Evolutionary conservation across 2,113 vertebrate genomes (phyloP), one percentile per base, ranked within the genome.

Genomic region (Motacilla alba): DNA sequence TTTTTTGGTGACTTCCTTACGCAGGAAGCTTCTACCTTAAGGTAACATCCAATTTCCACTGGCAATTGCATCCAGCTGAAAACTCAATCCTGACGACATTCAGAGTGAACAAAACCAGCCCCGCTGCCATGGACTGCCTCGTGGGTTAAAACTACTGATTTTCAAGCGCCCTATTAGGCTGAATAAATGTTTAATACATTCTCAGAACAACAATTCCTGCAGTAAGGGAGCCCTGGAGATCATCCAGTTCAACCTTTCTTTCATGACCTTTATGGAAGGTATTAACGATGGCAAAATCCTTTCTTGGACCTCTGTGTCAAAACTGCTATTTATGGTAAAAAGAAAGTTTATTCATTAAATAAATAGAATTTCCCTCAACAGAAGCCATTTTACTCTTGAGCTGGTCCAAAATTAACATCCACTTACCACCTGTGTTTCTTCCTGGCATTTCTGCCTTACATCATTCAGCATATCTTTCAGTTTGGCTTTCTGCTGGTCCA

Each of bases 401-500:
- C n/a, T 18, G 0, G 28, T n/a, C 43, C 24, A 68, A 56, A 74
- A 92, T 30, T 28, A 92, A 55, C 15, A 3, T 1, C 17, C 81
- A 91, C 98, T 98, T 95, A 99, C 99, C 99, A 99, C 98, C 94
- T 99, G 99, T 5, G 98, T 99, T 96, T 99, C 99, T 14, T 99
- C 99, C 95, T 99, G 99, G 95, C 99, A 99, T 66, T 99, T 99
- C 72, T 99, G 98, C 87, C 98, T 96, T 3, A 99, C 99, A 11
- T 99, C 99, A 3, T 96, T 98, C 69, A 99, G 98, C 99, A 99
- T 99, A 96, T 99, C 99, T 44, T 99, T 98, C 60, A 99, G 96
- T 81, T 99, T 99, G 83, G 98, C 98, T 94, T 99, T 99, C 97
- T 99, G 99, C 96, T 99, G 99, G 93, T 99, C 99, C 99, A 99